These are phyloP conservation scores for Semaprochilodus insignis DNA, from an alignment of 2,797 vertebrate genomes.

Conservation along the genomic window DNA sequence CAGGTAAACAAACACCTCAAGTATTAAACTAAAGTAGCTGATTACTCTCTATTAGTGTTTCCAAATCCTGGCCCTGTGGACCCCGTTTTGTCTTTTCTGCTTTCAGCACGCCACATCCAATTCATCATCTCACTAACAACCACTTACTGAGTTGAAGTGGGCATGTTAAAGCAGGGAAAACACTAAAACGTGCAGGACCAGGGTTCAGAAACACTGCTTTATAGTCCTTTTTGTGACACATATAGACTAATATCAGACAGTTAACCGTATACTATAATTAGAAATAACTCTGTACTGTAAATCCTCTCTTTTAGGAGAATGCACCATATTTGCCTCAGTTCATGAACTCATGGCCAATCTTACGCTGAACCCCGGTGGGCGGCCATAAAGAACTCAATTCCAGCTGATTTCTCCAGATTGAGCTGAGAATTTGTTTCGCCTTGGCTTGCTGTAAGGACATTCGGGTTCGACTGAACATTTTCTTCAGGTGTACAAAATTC, in stretches of 20 bases:
- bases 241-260: background rate
- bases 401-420: constrained; percentile 19
- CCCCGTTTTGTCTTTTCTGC: too few species aligned
- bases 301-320: constrained; percentile 87
- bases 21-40: background rate
- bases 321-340: constrained; percentile 98
- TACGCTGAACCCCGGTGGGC: constrained; percentile 90
- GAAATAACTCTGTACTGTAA: too few species aligned
- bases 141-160: too few species aligned
- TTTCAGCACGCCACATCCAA: too few species aligned
- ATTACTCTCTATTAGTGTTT: background rate
- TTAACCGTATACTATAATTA: background rate
- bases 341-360: constrained; percentile 99
- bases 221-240: too few species aligned
- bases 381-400: constrained; percentile 76
- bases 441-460: constrained; percentile 67
- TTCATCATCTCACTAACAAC: too few species aligned
- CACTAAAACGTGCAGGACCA: too few species aligned
- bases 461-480: constrained; percentile 58
- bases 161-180: too few species aligned
- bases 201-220: too few species aligned
- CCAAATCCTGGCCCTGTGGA: too few species aligned
- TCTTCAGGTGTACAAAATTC: constrained; percentile 61
- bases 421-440: constrained; percentile 20
- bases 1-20: constrained; percentile 77